A percentile compares a stretch with the other conserved stretches of the same genome.
Evolutionary conservation across 2,113 vertebrate species (phyloP).

Genomic region (Rhadina sibilatrix): DNA sequence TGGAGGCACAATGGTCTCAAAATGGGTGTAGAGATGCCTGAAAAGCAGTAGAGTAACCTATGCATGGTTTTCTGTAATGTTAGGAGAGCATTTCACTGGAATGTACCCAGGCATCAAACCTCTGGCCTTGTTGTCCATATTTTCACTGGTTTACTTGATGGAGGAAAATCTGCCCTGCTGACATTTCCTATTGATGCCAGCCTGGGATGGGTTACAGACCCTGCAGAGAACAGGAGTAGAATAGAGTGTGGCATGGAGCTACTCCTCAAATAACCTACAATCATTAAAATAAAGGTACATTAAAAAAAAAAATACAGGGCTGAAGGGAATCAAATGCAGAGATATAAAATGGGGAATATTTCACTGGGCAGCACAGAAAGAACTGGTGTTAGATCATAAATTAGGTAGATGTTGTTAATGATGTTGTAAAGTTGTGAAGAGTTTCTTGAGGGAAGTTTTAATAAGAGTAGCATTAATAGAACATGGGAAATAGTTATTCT

Average conservation of each 20-base stretch:
- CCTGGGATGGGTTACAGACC: not conserved
- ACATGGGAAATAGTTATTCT: not conserved
- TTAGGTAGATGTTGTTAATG: not conserved
- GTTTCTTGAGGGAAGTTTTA: not conserved
- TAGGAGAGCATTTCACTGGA: not conserved
- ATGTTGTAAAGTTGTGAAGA: not conserved
- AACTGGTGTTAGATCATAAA: not conserved
- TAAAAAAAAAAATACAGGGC: not conserved
- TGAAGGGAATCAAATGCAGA: not conserved
- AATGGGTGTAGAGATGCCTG: not conserved
- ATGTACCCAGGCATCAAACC: not conserved
- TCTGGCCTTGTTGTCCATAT: not conserved
- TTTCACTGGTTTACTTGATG: not conserved
- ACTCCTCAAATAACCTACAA: not conserved
- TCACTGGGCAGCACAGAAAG: not conserved
- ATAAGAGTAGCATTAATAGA: not conserved
- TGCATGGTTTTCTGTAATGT: not conserved
- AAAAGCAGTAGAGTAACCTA: not conserved
- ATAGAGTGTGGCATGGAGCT: not conserved
- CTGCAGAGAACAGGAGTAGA: not conserved
- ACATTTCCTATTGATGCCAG: not conserved
- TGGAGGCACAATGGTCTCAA: not conserved
- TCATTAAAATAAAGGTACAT: not conserved
- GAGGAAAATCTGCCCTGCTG: not conserved
- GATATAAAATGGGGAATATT: not conserved